phyloP scores from a whole-genome alignment of 2,113 vertebrate genomes.

The Cathartes aura region DNA sequence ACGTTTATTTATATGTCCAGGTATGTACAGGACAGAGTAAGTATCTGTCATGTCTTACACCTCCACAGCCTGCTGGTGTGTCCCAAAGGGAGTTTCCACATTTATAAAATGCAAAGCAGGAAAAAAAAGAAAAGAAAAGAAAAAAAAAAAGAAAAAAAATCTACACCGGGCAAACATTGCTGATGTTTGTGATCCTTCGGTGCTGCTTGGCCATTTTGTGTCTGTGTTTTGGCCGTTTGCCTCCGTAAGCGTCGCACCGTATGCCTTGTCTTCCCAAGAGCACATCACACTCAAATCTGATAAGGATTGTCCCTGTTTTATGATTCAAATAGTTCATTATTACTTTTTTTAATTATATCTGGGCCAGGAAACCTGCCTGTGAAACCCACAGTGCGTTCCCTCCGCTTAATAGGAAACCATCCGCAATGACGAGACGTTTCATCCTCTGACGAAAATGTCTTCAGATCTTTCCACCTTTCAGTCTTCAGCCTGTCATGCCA shows the following conservation, averaged over 20 bases:
- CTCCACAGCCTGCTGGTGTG: not conserved
- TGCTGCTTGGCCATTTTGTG: not conserved
- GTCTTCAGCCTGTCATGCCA: not conserved
- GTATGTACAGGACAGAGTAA: not conserved
- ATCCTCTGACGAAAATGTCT: not conserved
- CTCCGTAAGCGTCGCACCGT: not conserved
- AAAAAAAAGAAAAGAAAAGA: no score
- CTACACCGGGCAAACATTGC: not conserved
- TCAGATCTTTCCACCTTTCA: not conserved
- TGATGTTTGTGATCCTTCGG: not conserved
- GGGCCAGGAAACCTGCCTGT: not conserved
- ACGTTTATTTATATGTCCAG: not conserved
- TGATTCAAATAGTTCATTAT: not conserved
- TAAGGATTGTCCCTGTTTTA: not conserved
- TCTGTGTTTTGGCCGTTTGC: not conserved
- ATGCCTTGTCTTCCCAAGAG: not conserved
- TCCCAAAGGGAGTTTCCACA: not conserved
- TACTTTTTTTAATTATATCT: not conserved
- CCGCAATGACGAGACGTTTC: accelerated
- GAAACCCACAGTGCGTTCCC: not conserved
- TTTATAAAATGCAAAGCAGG: not conserved
- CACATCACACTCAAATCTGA: not conserved
- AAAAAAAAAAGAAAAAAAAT: not conserved
- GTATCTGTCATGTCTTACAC: not conserved
- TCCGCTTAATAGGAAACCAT: not conserved